These are phyloP conservation scores for Tholera decimalis DNA, from an alignment of 2,888 invertebrate genomes.

Conservation along the genomic window DNA sequence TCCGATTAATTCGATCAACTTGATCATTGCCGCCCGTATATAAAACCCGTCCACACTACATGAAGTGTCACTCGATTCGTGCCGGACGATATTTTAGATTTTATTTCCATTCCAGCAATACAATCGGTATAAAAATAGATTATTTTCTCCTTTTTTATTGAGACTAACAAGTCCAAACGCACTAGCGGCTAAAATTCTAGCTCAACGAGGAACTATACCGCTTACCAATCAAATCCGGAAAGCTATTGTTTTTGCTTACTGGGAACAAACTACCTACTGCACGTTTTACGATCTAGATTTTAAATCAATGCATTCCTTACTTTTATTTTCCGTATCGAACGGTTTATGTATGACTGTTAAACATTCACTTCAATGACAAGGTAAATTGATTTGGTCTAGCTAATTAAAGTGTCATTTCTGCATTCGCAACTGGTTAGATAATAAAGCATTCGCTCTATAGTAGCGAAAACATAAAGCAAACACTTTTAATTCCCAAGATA, in stretches of 20 bases:
- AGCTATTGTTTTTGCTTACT: conserved; percentile 54
- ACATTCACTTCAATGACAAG: conserved; percentile 19
- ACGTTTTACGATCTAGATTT: conserved; percentile 47
- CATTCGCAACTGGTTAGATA: conserved; percentile 41
- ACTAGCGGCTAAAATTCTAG: conserved; percentile 29
- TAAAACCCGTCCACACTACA: conserved; percentile 41
- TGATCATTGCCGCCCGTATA: conserved; percentile 57
- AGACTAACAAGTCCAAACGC: conserved; percentile 44
- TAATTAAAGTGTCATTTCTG: background rate
- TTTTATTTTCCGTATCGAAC: conserved; percentile 34
- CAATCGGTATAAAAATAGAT: conserved; percentile 48
- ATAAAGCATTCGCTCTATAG: conserved; percentile 42
- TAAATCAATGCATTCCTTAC: conserved; percentile 51
- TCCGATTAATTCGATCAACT: conserved; percentile 63
- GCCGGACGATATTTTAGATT: conserved; percentile 49
- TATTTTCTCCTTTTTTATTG: conserved; percentile 46
- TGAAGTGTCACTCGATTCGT: conserved; percentile 37
- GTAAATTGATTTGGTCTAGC: conserved; percentile 9
- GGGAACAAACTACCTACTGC: conserved; percentile 32
- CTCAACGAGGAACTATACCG: conserved; percentile 47
- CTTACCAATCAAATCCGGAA: conserved; percentile 53
- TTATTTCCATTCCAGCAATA: conserved; percentile 51
- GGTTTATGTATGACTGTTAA: conserved; percentile 21
- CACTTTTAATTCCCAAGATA: conserved; percentile 46
- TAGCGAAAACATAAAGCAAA: conserved; percentile 36